Base-by-base conservation (phyloP, 2,113 vertebrate species). In the Hippoglossus stenolepis region DNA sequence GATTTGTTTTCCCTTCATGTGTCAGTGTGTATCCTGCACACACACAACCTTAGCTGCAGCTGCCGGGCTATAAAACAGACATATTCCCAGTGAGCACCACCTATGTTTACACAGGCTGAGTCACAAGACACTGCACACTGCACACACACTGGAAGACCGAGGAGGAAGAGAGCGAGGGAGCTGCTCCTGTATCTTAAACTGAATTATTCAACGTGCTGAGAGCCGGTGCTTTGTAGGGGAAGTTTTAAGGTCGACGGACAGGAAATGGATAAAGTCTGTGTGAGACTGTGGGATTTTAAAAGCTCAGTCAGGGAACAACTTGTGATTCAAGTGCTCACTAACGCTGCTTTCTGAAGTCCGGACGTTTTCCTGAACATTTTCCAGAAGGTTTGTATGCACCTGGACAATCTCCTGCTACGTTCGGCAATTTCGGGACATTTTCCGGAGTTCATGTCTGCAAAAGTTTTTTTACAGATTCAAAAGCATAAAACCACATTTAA, bases 71-170 rank as follows among this genome's bases (percentile, higher is more conserved):
- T 63, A 70, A 85, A 87, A 73, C 69, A 65, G 26, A 47, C 58
- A 57, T 58, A 53, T 64, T 79, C 66, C n/a, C 38, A 23, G 64
- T 47, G 20, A 82, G 90, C 71, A 86, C 85, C 91, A 68, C 91
- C 93, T 94, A 75, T 95, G 88, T 95, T 95, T 91, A 82, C 88
- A 89, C 79, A 92, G 62, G 35, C 21, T 87, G 87, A 93, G 90
- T 94, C 93, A 93, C 83, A 79, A 88, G 90, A 88, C 77, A 79
- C 45, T 20, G 53, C 47, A 67, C 28, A 77, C 58, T 1, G 73
- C 61, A 58, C 21, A 72, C 66, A 70, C 51, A 76, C 26, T 28
- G 28, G 26, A 0, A 31, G 5, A 38, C 2, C 4, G 45, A 38
- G 11, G 49, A 20, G 11, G 49, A 20, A 11, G 20, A 57, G 17